Conservation (phyloP, 2,888 invertebrate species). For the Eupithecia abbreviata region DNA sequence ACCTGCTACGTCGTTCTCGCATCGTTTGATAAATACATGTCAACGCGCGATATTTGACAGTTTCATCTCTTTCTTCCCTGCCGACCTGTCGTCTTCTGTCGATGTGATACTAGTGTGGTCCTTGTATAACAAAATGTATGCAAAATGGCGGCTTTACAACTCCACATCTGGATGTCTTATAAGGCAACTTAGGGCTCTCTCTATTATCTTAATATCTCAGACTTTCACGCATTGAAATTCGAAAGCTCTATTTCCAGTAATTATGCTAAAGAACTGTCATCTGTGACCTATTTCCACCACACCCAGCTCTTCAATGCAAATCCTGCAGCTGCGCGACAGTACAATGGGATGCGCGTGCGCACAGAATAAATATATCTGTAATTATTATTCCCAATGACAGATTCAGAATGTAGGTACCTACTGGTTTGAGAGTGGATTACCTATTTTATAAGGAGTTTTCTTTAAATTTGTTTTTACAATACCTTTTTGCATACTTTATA, state of each 20-base stretch:
- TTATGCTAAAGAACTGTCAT: slow-evolving; percentile 38
- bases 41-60: too few relatives aligned
- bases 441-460: background rate
- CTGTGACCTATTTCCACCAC: slow-evolving; percentile 52
- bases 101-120: too few relatives aligned
- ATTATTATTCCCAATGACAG: slow-evolving; percentile 45
- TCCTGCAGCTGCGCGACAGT: slow-evolving; percentile 46
- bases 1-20: too few relatives aligned
- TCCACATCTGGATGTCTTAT: background rate
- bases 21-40: too few relatives aligned
- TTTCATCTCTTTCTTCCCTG: too few relatives aligned
- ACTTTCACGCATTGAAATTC: slow-evolving; percentile 20
- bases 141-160: background rate
- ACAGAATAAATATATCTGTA: slow-evolving; percentile 31
- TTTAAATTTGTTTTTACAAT: background rate
- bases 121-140: too few relatives aligned
- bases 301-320: slow-evolving; percentile 54
- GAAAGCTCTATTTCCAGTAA: slow-evolving; percentile 23
- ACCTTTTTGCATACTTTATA: background rate
- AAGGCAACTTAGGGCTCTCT: background rate
- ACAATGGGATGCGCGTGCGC: slow-evolving; percentile 50
- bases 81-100: background rate
- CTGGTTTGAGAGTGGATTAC: slow-evolving; percentile 42
- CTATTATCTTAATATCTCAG: slow-evolving; percentile 3
- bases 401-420: slow-evolving; percentile 49